These are phyloP conservation scores for Labeo catla DNA, from an alignment of 2,113 vertebrate species.

Conservation along the genomic window DNA sequence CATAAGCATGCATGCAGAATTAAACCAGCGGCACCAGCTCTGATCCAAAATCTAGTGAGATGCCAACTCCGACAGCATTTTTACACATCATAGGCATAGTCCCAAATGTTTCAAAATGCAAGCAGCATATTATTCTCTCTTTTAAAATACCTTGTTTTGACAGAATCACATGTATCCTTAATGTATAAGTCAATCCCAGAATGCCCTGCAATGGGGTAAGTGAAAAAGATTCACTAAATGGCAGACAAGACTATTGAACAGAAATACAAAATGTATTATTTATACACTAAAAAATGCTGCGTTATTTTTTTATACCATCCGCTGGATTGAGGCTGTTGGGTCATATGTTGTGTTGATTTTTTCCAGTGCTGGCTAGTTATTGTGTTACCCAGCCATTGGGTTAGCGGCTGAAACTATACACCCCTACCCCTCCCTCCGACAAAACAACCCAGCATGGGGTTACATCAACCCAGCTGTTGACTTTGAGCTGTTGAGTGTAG, in stretches of 20 bases:
- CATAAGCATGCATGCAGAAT: slow-evolving; percentile 13
- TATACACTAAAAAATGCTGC: too few species aligned
- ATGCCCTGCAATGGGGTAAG: not conserved
- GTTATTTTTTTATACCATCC: too few species aligned
- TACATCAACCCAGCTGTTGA: too few species aligned
- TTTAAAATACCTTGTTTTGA: not conserved
- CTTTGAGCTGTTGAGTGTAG: too few species aligned
- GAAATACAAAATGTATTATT: not conserved
- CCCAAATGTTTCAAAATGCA: not conserved
- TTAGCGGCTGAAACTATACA: too few species aligned
- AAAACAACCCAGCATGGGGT: too few species aligned
- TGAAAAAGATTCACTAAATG: not conserved
- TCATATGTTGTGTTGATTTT: too few species aligned
- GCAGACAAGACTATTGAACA: not conserved
- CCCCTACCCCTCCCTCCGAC: too few species aligned
- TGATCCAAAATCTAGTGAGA: not conserved
- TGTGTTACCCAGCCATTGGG: too few species aligned
- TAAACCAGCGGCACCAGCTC: not conserved
- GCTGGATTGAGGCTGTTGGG: too few species aligned
- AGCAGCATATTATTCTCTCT: not conserved
- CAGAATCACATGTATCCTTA: not conserved
- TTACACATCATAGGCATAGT: not conserved
- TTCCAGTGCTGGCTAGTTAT: too few species aligned
- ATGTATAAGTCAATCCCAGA: not conserved
- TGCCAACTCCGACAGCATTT: not conserved